Evolutionary conservation across 1,140 invertebrate genomes (phyloP), one percentile per base, ranked within the genome.

Genomic region (Drosophila ananassae): DNA sequence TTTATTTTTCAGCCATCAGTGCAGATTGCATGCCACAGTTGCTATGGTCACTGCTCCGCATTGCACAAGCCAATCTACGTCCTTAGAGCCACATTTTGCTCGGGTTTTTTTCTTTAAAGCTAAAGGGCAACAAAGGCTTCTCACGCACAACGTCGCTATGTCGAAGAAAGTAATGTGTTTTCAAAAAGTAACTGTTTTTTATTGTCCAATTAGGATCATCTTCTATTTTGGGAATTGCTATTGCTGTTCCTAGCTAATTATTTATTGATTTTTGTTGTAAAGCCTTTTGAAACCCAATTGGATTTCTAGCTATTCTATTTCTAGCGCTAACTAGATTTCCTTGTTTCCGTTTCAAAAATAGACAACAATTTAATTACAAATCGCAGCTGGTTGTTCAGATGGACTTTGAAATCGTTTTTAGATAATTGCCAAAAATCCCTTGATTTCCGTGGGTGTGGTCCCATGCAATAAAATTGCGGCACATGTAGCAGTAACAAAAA

Each of bases 391-490:
- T 22, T 22, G 67, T 32, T 41, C 4, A 0, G 10, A 12, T 9
- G 25, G 30, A 74, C 53, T 63, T 53, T 10, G 63, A 44, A 30
- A 41, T 48, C 47, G 59, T 61, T 44, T 52, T 46, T 48, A 62
- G 83, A 82, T 78, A 78, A 87, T 78, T 68, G 60, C 50, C 60
- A 57, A 72, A 87, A 61, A 53, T 74, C 75, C 74, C 63, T 64
- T 46, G 66, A 34, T 53, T 44, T 30, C 25, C 41, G 51, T 58
- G 48, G 39, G 66, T 28, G 56, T n/a, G 66, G 54, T n/a, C 12
- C 34, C 69, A 17, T 67, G 64, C 57, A 89, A 85, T 89, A 89
- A 85, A 89, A 76, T 72, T 89, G 69, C 69, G 58, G 55, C 52
- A 73, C 77, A 84, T 79, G 56, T 72, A 67, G 48, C 57, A 52